These are phyloP conservation scores for Drosophila ambigua DNA, from an alignment of 1,140 invertebrate species.

Conservation along the genomic window DNA sequence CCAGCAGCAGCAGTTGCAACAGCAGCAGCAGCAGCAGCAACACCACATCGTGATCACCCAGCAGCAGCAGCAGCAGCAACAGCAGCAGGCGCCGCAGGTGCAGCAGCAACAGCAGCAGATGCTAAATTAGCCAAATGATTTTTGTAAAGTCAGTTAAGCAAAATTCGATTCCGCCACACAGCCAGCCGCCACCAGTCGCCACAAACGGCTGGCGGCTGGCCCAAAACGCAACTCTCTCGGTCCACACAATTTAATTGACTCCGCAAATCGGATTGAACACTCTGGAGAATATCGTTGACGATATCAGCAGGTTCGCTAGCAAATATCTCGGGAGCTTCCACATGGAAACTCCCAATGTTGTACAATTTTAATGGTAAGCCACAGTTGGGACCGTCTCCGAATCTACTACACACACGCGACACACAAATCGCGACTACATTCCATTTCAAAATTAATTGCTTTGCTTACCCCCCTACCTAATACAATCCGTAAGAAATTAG, in stretches of 20 bases:
- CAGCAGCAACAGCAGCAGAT: slow-evolving; percentile 77
- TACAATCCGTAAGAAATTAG: not conserved
- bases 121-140: slow-evolving; percentile 83
- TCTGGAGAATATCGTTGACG: slow-evolving; percentile 33
- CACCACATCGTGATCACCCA: slow-evolving; percentile 73
- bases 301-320: slow-evolving; percentile 8
- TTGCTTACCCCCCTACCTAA: not conserved
- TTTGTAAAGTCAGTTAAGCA: slow-evolving; percentile 83
- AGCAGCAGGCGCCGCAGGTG: slow-evolving; percentile 46
- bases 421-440: not conserved
- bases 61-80: slow-evolving; percentile 58
- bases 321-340: slow-evolving; percentile 33
- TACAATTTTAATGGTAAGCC: slow-evolving; percentile 25
- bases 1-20: slow-evolving; percentile 63
- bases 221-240: slow-evolving; percentile 47
- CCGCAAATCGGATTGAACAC: slow-evolving; percentile 71
- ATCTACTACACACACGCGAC: not conserved
- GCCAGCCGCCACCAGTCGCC: slow-evolving; percentile 10
- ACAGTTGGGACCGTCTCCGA: slow-evolving; percentile 4
- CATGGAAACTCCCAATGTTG: slow-evolving; percentile 20
- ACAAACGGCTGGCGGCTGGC: slow-evolving; percentile 13
- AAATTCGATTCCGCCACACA: slow-evolving; percentile 57
- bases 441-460: not conserved
- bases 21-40: slow-evolving; percentile 62
- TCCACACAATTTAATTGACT: slow-evolving; percentile 77